A percentile compares a stretch with the other conserved stretches of the same genome.
Conservation (phyloP, 1,140 invertebrate species). For the Melipona quadrifasciata region DNA sequence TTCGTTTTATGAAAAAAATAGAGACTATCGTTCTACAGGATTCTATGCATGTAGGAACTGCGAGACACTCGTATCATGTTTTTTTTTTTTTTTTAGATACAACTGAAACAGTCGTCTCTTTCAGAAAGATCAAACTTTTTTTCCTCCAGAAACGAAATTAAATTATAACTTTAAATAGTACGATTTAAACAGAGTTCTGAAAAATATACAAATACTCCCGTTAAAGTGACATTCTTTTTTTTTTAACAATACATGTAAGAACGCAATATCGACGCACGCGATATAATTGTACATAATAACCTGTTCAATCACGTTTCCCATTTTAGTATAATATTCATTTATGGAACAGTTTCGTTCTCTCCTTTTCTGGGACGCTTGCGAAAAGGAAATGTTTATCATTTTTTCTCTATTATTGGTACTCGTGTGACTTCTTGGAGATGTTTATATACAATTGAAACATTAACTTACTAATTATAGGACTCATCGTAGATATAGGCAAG, state of each 20-base stretch:
- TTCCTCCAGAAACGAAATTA: not conserved
- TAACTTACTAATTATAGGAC: constrained; percentile 53
- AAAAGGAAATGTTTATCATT: constrained; percentile 43
- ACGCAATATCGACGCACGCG: constrained; percentile 26
- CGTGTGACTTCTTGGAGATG: constrained; percentile 34
- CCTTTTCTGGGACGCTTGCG: constrained; percentile 34
- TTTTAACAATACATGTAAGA: constrained; percentile 5
- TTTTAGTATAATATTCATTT: constrained; percentile 23
- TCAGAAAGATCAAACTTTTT: not conserved
- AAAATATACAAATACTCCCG: not conserved
- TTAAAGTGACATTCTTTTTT: not conserved
- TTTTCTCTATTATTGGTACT: constrained; percentile 53
- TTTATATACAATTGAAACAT: constrained; percentile 52
- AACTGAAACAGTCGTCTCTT: not conserved
- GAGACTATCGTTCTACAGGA: constrained; percentile 5
- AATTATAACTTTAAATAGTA: not conserved
- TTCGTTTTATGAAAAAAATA: not conserved
- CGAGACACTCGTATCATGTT: not conserved
- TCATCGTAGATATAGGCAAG: constrained; percentile 51
- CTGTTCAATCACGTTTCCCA: constrained; percentile 17
- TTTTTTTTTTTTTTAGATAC: not conserved
- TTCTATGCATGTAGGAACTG: constrained; percentile 22
- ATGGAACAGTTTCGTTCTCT: constrained; percentile 32
- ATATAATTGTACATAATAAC: constrained; percentile 17
- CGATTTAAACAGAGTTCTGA: not conserved